Conservation (phyloP, 2,888 invertebrate species). For the Oxycera nigricornis region DNA sequence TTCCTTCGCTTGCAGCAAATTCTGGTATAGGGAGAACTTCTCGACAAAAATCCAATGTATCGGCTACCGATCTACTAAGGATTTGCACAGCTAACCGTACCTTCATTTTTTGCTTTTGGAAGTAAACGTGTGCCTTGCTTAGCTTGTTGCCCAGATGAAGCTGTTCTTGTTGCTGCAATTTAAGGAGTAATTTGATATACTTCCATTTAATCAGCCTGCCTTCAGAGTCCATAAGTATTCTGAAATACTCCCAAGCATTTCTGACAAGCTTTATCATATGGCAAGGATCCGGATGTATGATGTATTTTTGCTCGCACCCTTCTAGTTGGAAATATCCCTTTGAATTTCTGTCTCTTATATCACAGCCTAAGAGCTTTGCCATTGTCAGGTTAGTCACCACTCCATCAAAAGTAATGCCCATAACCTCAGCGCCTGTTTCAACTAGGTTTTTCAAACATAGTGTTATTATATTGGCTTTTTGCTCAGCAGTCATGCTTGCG, state of each 20-base stretch:
- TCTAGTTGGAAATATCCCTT: background rate
- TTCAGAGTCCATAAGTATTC: background rate
- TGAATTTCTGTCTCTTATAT: background rate
- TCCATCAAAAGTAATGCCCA: conserved; percentile 23
- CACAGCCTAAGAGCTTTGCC: conserved; percentile 1
- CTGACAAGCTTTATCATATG: conserved; percentile 29
- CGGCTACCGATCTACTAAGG: conserved; percentile 6
- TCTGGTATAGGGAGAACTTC: background rate
- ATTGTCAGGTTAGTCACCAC: background rate
- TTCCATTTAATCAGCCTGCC: background rate
- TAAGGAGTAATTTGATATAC: background rate
- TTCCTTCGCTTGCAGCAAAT: conserved; percentile 8
- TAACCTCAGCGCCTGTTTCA: conserved; percentile 5
- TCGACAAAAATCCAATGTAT: conserved; percentile 29
- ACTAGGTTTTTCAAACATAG: background rate
- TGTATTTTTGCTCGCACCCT: background rate
- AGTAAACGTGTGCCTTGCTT: conserved; percentile 25
- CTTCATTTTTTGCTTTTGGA: background rate
- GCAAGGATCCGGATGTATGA: background rate
- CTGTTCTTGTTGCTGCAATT: conserved; percentile 14
- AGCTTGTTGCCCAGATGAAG: conserved; percentile 36
- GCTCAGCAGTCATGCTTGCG: background rate
- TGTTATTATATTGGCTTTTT: background rate
- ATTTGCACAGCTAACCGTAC: background rate
- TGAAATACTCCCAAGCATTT: conserved; percentile 5